phyloP scores from a whole-genome alignment of 2,888 invertebrate genomes.

The Polietes domitor region DNA sequence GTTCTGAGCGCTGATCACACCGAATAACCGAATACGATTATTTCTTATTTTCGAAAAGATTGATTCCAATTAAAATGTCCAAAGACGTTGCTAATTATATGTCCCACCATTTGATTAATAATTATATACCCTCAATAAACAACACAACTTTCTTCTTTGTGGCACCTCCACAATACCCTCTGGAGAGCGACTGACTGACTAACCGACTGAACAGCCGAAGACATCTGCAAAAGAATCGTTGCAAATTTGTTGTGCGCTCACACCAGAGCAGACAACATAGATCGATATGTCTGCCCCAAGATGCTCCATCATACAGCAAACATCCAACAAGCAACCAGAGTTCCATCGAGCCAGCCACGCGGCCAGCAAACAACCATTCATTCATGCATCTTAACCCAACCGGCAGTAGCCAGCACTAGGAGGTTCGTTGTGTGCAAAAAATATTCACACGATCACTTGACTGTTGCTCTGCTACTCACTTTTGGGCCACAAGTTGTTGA shows the following conservation, averaged over 20 bases:
- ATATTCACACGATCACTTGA: slow-evolving; percentile 54
- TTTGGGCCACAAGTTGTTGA: slow-evolving; percentile 17
- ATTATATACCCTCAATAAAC: no score
- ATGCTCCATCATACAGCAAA: slow-evolving; percentile 2
- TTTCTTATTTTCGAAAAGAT: no score
- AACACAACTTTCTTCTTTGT: neutral
- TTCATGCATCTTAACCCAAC: neutral
- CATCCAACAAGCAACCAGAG: slow-evolving; percentile 3
- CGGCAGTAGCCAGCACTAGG: neutral
- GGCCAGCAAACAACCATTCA: slow-evolving; percentile 1
- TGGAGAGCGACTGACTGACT: slow-evolving; percentile 31
- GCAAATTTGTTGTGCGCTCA: neutral
- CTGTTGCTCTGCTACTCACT: slow-evolving; percentile 3
- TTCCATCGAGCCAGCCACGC: neutral
- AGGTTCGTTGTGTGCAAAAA: slow-evolving; percentile 16
- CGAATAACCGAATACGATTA: neutral
- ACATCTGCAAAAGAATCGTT: neutral
- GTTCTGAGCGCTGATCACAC: neutral
- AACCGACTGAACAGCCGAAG: slow-evolving; percentile 19
- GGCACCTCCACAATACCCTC: neutral
- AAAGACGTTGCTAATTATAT: no score
- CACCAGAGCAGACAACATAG: slow-evolving; percentile 1
- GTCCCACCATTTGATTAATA: no score
- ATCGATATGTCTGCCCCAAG: slow-evolving; percentile 6
- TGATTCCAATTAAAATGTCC: no score